phyloP scores from a whole-genome alignment of 2,797 vertebrate genomes.

The Arremon brunneinucha region DNA sequence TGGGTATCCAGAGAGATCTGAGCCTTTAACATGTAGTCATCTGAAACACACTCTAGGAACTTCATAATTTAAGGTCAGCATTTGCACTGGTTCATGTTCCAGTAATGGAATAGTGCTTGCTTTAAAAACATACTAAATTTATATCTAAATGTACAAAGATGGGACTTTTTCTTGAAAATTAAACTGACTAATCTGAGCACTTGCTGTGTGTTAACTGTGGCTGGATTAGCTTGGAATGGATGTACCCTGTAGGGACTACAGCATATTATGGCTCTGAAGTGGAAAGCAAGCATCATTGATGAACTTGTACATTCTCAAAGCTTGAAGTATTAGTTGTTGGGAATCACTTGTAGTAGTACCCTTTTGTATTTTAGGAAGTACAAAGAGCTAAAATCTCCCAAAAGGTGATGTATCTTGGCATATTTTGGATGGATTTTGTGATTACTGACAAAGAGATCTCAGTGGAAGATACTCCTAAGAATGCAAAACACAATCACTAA shows the following conservation, averaged over 20 bases:
- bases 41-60: constrained; percentile 20
- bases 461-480: constrained; percentile 32
- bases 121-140: constrained; percentile 27
- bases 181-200: not conserved
- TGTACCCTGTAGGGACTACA: not conserved
- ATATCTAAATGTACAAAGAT: not conserved
- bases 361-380: not conserved
- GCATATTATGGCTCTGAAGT: not conserved
- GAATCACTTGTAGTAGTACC: not conserved
- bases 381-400: not conserved
- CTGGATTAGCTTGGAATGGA: not conserved
- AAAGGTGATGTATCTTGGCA: constrained; percentile 1
- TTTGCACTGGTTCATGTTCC: constrained; percentile 7
- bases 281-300: not conserved
- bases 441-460: constrained; percentile 49
- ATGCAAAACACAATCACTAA: constrained; percentile 45
- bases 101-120: not conserved
- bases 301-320: not conserved
- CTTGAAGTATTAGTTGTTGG: not conserved
- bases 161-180: not conserved
- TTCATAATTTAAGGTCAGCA: not conserved
- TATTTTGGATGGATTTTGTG: constrained; percentile 39
- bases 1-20: constrained; percentile 32
- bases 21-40: not conserved
- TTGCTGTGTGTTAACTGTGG: not conserved